Percentiles rank a stretch among this genome's conserved stretches.
Evolutionary conservation across 2,888 invertebrate species (phyloP).

Genomic region (Ypsolopha sequella): DNA sequence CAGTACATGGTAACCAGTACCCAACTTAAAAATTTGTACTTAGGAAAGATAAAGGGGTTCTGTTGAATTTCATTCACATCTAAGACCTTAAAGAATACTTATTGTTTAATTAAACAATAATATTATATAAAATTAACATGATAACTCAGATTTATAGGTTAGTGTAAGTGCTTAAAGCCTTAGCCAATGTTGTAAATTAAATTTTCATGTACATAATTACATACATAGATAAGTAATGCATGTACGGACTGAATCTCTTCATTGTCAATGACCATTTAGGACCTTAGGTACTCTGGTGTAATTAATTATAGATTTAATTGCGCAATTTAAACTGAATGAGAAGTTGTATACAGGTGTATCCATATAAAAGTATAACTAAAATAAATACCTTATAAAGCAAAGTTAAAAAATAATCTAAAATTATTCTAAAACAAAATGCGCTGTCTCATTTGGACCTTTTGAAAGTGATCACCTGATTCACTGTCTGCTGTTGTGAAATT

Average conservation of each 20-base stretch:
- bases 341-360: conserved; percentile 64
- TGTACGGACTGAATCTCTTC: conserved; percentile 13
- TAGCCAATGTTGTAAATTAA: neutral
- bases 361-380: conserved; percentile 64
- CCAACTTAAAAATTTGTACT: conserved; percentile 55
- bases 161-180: neutral
- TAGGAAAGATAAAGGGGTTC: conserved; percentile 38
- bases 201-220: conserved; percentile 1
- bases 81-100: conserved; percentile 44
- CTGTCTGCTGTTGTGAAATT: neutral
- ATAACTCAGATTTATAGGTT: neutral
- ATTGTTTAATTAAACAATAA: conserved; percentile 6
- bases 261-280: neutral
- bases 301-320: conserved; percentile 9
- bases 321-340: conserved; percentile 7
- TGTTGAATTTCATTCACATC: conserved; percentile 52
- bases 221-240: conserved; percentile 28
- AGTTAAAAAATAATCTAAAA: conserved; percentile 56
- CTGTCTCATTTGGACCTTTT: conserved; percentile 21
- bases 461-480: neutral
- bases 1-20: neutral
- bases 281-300: neutral
- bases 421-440: conserved; percentile 57
- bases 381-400: conserved; percentile 67
- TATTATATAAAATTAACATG: conserved; percentile 2